Percentiles rank a stretch among this genome's conserved stretches.
phyloP scores from a whole-genome alignment of 2,888 invertebrate species.

The Cheilosia urbana region DNA sequence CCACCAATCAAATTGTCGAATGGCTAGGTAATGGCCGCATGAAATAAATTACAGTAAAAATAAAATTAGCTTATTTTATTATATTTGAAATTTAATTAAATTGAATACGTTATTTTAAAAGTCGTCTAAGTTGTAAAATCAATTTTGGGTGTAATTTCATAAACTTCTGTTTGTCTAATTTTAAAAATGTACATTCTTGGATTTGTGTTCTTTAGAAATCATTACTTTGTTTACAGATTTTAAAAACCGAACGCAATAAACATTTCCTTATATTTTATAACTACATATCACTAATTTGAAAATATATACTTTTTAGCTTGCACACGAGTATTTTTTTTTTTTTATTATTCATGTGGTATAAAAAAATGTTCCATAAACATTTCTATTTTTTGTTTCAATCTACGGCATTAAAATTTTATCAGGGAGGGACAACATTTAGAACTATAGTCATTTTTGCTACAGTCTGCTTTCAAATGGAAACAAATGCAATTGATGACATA shows the following conservation, averaged over 20 bases:
- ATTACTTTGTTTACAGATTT: constrained; percentile 26
- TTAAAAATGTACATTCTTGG: constrained; percentile 26
- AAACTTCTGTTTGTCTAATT: constrained; percentile 22
- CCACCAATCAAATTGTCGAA: no score
- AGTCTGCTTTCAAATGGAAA: constrained; percentile 3
- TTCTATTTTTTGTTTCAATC: constrained; percentile 24
- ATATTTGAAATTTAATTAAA: constrained; percentile 46
- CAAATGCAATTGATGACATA: constrained; percentile 37
- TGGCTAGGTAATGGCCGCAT: no score
- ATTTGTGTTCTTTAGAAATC: constrained; percentile 31
- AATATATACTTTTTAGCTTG: constrained; percentile 64
- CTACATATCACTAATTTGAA: constrained; percentile 69
- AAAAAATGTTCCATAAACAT: constrained; percentile 60
- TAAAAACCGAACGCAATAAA: constrained; percentile 51
- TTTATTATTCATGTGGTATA: constrained; percentile 59
- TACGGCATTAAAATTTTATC: constrained; percentile 31
- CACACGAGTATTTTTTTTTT: constrained; percentile 52
- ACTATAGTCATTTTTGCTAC: neutral
- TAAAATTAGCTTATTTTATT: constrained; percentile 6
- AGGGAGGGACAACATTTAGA: neutral
- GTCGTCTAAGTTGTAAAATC: constrained; percentile 34
- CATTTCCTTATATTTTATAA: constrained; percentile 1
- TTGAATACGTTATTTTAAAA: constrained; percentile 26
- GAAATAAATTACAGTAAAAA: neutral
- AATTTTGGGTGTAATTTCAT: constrained; percentile 24